Evolutionary conservation across 2,113 vertebrate genomes (phyloP), one percentile per base, ranked within the genome.

Genomic region (Saguinus midas): DNA sequence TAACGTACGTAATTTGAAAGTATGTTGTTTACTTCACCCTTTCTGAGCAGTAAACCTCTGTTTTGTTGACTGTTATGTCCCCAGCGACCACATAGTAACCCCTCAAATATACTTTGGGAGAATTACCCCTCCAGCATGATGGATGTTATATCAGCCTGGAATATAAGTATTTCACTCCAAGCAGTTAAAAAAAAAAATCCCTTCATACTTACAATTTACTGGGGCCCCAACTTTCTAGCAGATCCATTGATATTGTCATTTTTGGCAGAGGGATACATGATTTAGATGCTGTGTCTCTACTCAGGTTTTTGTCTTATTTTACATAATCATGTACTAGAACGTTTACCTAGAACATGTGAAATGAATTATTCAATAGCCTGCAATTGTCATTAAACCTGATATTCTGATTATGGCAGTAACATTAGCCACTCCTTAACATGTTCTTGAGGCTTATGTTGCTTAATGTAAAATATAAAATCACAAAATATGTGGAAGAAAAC

Each of bases 271-370:
- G 55, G 10, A 20, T 61, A 55, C 50, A 10, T 88, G 66, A 48
- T 68, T 94, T 90, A 68, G 45, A 7, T 92, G 61, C 52, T 52
- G 12, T 87, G 32, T 90, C 32, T 40, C 64, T 86, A 76, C 27
- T 79, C 55, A 64, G 52, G 40, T 87, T 92, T 93, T 93, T 93
- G 58, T 93, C 52, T 84, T 83, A 37, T 64, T 68, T 84, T 87
- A 79, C 4, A 66, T 76, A 83, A 80, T 83, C 61, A 27, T 72
- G 27, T 68, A 80, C 40, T 92, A 92, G 45, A 96, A 90, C 35
- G 40, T 87, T 87, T 95, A 93, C 85, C 78, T 90, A 72, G 9
- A 91, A 91, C 13, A 20, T 76, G 17, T 88, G 68, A 96, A 97
- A 75, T 43, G 48, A 95, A 90, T 79, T 90, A 61, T 92, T 87